These are phyloP conservation scores for Aphelenchoides besseyi DNA, from an alignment of 1,140 invertebrate genomes.

Conservation along the genomic window DNA sequence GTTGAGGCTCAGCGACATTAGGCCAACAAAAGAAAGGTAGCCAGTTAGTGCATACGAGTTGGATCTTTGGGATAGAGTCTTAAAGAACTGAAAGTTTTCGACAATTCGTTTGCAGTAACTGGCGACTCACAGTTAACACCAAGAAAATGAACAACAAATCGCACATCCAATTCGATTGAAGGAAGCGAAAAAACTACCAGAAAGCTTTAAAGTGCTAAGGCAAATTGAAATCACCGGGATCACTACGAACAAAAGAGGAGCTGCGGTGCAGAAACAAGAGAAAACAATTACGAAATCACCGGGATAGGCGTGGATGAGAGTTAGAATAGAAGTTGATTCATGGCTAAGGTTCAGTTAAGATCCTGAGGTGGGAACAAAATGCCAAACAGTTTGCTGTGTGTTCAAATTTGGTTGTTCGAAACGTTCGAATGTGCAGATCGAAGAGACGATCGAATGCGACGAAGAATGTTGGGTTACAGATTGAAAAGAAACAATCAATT, in stretches of 20 bases:
- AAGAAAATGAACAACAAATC: background rate
- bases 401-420: background rate
- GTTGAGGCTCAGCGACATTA: too few relatives aligned
- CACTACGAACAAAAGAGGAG: background rate
- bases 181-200: background rate
- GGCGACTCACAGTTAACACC: background rate
- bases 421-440: background rate
- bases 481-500: background rate
- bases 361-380: background rate
- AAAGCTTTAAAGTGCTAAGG: background rate
- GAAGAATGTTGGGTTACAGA: background rate
- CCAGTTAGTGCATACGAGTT: too few relatives aligned
- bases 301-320: background rate
- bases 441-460: slow-evolving; percentile 5
- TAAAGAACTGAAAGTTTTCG: background rate
- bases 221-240: background rate
- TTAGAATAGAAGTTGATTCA: background rate
- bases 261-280: background rate
- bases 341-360: background rate
- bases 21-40: too few relatives aligned
- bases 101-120: background rate
- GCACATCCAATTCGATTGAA: background rate
- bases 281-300: background rate
- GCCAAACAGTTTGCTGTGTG: background rate
- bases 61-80: background rate